Evolutionary conservation across 2,797 vertebrate species (phyloP).

Genomic region (Eutrigla gurnardus): DNA sequence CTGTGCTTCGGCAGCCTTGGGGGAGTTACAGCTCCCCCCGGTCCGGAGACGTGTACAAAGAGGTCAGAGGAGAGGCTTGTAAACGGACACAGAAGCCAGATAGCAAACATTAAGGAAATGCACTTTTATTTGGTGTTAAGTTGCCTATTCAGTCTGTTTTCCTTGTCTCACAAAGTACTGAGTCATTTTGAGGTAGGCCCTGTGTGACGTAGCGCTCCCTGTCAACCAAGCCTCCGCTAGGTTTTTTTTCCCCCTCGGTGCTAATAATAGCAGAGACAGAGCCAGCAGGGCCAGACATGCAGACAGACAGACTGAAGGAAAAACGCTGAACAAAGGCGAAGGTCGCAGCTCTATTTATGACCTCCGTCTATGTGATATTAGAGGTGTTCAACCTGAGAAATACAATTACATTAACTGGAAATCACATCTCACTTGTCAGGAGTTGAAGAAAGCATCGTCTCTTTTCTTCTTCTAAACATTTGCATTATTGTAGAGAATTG

Average conservation of each 20-base stretch:
- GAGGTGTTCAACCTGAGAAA: constrained; percentile 37
- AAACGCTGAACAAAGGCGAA: constrained; percentile 44
- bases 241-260: constrained; percentile 20
- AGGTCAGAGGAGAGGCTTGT: constrained; percentile 18
- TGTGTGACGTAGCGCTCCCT: constrained; percentile 45
- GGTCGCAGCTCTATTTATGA: constrained; percentile 16
- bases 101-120: not conserved
- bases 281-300: constrained; percentile 60
- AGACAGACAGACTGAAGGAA: constrained; percentile 48
- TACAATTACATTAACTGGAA: constrained; percentile 27
- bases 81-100: not conserved
- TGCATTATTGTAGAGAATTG: constrained; percentile 3
- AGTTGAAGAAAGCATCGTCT: not conserved
- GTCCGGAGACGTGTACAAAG: constrained; percentile 32
- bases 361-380: constrained; percentile 4
- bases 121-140: constrained; percentile 3
- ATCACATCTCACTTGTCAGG: constrained; percentile 23
- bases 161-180: constrained; percentile 56
- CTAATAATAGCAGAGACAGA: constrained; percentile 78
- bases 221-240: constrained; percentile 39
- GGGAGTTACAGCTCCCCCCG: constrained; percentile 55
- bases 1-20: constrained; percentile 62
- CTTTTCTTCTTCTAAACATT: not conserved
- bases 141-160: constrained; percentile 1
- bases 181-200: constrained; percentile 63